Evolutionary conservation across 2,797 vertebrate genomes (phyloP).

Genomic region (Platalea minor): DNA sequence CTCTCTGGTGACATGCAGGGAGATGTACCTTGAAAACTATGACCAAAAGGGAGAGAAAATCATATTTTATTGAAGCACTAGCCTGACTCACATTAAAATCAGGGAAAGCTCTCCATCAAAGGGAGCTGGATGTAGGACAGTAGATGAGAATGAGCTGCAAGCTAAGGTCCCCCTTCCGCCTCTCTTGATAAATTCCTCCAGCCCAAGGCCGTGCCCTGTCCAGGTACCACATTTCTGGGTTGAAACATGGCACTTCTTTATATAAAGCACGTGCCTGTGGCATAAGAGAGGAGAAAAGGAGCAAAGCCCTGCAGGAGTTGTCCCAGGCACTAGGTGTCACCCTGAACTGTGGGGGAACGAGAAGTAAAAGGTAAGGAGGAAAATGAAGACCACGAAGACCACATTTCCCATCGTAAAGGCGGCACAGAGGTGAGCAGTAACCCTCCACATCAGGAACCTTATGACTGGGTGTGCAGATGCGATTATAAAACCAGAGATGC

Average conservation of each 20-base stretch:
- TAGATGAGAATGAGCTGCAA: background rate
- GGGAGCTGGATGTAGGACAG: background rate
- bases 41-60: background rate
- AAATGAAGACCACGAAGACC: background rate
- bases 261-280: background rate
- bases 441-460: background rate
- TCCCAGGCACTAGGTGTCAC: slow-evolving; percentile 3
- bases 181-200: background rate
- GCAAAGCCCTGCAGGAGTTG: background rate
- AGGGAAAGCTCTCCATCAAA: background rate
- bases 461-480: background rate
- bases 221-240: background rate
- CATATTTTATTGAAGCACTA: background rate
- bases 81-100: background rate
- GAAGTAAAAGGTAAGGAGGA: background rate
- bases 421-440: background rate
- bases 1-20: background rate
- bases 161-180: background rate
- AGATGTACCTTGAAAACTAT: background rate
- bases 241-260: background rate
- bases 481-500: background rate
- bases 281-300: background rate
- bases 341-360: background rate
- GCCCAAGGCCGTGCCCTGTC: background rate
- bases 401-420: background rate